phyloP scores from a whole-genome alignment of 1,140 invertebrate species.

The Brachionus manjavacas region DNA sequence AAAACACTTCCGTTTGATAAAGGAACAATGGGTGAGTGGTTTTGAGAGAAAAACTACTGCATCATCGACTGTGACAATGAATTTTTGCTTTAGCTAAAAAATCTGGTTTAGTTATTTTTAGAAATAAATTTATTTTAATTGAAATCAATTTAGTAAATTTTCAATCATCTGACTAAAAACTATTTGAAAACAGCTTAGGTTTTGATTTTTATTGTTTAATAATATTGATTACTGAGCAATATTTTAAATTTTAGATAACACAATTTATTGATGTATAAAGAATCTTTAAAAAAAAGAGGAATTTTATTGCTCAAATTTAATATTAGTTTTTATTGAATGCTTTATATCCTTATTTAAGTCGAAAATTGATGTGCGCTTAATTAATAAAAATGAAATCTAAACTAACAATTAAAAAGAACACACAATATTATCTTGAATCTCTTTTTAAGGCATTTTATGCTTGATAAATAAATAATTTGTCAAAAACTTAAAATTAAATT shows the following conservation, averaged over 20 bases:
- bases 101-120: not conserved
- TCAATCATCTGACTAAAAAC: not conserved
- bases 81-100: not conserved
- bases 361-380: not conserved
- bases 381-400: not conserved
- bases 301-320: not conserved
- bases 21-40: not conserved
- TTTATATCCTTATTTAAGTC: not conserved
- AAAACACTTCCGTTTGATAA: not conserved
- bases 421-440: not conserved
- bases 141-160: not conserved
- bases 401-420: not conserved
- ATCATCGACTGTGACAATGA: not conserved
- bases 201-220: not conserved
- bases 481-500: not conserved
- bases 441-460: not conserved
- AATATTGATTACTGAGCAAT: not conserved
- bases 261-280: not conserved
- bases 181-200: not conserved
- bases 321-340: not conserved
- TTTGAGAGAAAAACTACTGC: no score
- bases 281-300: not conserved
- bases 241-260: not conserved
- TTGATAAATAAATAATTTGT: not conserved
- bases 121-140: not conserved